Evolutionary conservation across 2,888 invertebrate species (phyloP).

Genomic region (Macaria liturata): DNA sequence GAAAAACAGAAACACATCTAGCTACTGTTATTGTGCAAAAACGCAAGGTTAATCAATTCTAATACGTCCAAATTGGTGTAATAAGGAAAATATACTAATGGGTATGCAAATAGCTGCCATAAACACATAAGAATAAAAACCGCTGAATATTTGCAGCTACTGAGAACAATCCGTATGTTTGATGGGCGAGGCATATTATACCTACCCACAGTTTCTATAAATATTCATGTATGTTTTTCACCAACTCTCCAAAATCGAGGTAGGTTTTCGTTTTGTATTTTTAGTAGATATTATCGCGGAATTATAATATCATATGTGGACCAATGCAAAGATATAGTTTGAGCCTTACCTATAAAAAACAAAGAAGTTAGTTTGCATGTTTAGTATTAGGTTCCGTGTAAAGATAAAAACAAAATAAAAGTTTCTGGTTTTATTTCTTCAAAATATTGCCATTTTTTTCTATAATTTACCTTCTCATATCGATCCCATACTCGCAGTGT

Average conservation of each 20-base stretch:
- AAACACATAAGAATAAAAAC: slow-evolving; percentile 32
- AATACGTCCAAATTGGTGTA: slow-evolving; percentile 32
- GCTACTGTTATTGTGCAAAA: slow-evolving; percentile 36
- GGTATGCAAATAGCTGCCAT: slow-evolving; percentile 34
- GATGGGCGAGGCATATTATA: background rate
- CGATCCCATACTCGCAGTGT: slow-evolving; percentile 5
- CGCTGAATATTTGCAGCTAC: slow-evolving; percentile 10
- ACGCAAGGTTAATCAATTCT: slow-evolving; percentile 34
- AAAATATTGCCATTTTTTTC: too few relatives aligned
- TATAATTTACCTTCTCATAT: background rate
- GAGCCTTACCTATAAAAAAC: too few relatives aligned
- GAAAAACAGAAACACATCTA: background rate
- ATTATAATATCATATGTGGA: too few relatives aligned
- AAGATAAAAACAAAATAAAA: too few relatives aligned
- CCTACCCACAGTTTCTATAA: background rate
- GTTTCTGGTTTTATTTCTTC: too few relatives aligned
- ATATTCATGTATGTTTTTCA: background rate
- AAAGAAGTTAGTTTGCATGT: too few relatives aligned
- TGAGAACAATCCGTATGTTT: background rate
- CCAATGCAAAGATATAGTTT: too few relatives aligned
- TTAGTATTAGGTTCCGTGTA: too few relatives aligned
- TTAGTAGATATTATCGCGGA: too few relatives aligned
- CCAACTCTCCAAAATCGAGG: too few relatives aligned
- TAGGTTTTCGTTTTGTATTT: too few relatives aligned
- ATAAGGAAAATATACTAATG: slow-evolving; percentile 36